A percentile compares a stretch with the other conserved stretches of the same genome.
Evolutionary conservation across 2,888 invertebrate species (phyloP).

Genomic region (Drosophila ustulata): DNA sequence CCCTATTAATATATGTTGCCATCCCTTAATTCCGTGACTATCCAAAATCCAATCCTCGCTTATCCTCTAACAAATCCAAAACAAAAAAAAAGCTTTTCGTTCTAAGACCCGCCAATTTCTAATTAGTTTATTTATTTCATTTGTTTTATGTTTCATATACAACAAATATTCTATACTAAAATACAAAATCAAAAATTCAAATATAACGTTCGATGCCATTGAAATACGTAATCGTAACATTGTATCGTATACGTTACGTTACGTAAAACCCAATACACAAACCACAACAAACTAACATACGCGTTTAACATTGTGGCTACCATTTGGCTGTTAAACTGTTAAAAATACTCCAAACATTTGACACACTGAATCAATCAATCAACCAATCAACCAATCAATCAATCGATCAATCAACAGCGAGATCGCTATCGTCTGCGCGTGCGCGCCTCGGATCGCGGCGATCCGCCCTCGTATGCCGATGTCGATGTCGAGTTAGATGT

Average conservation of each 20-base stretch:
- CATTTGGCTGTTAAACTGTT: slow-evolving; percentile 48
- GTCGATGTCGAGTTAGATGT: slow-evolving; percentile 99
- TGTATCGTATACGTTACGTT: slow-evolving; percentile 31
- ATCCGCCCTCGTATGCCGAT: slow-evolving; percentile 95
- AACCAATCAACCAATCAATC: slow-evolving; percentile 55
- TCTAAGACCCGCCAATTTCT: slow-evolving; percentile 6
- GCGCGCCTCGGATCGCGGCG: slow-evolving; percentile 98
- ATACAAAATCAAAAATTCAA: slow-evolving; percentile 39
- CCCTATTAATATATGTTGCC: slow-evolving; percentile 23
- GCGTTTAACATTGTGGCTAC: slow-evolving; percentile 42
- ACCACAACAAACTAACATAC: slow-evolving; percentile 50
- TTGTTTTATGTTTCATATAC: slow-evolving; percentile 46
- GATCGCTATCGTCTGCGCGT: slow-evolving; percentile 98
- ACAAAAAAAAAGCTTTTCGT: slow-evolving; percentile 13
- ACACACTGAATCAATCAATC: slow-evolving; percentile 57
- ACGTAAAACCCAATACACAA: slow-evolving; percentile 60
- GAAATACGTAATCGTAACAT: slow-evolving; percentile 68
- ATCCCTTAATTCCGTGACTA: slow-evolving; percentile 7
- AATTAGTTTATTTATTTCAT: slow-evolving; percentile 31
- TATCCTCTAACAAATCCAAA: slow-evolving; percentile 20
- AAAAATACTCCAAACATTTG: slow-evolving; percentile 20
- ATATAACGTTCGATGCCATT: slow-evolving; percentile 62
- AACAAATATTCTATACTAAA: slow-evolving; percentile 37
- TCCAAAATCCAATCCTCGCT: slow-evolving; percentile 27
- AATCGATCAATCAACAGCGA: slow-evolving; percentile 87